phyloP scores from a whole-genome alignment of 2,888 invertebrate genomes.

The Mystacides longicornis region DNA sequence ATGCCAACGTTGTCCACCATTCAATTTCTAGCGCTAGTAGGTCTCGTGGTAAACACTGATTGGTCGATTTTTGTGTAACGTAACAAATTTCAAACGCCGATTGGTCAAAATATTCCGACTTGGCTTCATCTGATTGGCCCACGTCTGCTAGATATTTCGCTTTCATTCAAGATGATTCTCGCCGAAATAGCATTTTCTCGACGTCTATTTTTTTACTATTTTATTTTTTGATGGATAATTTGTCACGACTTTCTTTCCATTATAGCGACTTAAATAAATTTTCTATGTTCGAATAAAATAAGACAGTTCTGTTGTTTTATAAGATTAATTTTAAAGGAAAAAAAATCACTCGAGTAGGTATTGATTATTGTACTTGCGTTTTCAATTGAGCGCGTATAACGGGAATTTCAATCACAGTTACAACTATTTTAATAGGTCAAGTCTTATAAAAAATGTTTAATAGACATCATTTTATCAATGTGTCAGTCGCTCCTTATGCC shows the following conservation, averaged over 20 bases:
- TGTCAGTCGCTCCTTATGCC: too few species aligned
- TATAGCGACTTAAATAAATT: too few species aligned
- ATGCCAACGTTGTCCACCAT: conserved; percentile 40
- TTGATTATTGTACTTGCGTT: neutral
- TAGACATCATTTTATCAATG: too few species aligned
- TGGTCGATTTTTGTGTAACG: conserved; percentile 46
- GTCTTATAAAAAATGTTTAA: too few species aligned
- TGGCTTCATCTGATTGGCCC: conserved; percentile 59
- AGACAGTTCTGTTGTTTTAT: neutral
- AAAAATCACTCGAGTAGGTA: too few species aligned
- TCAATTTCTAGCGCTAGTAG: conserved; percentile 49
- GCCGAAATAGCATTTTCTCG: too few species aligned
- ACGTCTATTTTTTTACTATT: too few species aligned
- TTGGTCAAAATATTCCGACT: conserved; percentile 48
- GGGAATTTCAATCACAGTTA: conserved; percentile 19
- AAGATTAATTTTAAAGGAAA: too few species aligned
- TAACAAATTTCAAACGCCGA: conserved; percentile 32
- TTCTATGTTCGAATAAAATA: neutral
- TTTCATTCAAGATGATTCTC: too few species aligned
- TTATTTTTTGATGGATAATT: too few species aligned
- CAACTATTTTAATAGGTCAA: too few species aligned
- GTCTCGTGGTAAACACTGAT: conserved; percentile 53
- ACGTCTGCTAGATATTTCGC: conserved; percentile 46
- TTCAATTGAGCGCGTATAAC: conserved; percentile 15
- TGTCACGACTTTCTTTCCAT: too few species aligned